Percentiles rank a stretch among this genome's conserved stretches.
Evolutionary conservation across 1,140 invertebrate genomes (phyloP).

Genomic region (Myzus persicae): DNA sequence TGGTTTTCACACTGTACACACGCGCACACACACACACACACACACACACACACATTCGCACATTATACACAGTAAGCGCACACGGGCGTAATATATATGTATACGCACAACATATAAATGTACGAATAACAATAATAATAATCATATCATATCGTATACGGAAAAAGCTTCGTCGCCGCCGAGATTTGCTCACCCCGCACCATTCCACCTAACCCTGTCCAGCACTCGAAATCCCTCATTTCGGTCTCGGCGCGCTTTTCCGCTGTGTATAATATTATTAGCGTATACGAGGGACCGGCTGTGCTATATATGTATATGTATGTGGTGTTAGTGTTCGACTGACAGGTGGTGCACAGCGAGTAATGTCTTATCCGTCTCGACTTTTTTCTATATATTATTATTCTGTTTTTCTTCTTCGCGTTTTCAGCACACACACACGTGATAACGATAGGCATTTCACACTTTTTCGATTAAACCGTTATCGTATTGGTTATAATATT

Average conservation of each 20-base stretch:
- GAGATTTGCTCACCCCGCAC: background rate
- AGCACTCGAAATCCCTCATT: background rate
- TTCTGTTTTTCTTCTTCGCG: too few species aligned
- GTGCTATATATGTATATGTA: background rate
- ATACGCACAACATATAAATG: background rate
- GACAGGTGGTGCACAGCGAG: background rate
- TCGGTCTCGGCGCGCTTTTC: background rate
- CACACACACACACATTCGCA: background rate
- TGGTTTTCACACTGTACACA: background rate
- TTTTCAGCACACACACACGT: background rate
- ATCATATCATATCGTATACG: background rate
- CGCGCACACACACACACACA: background rate
- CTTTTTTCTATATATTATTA: background rate
- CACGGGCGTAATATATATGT: background rate
- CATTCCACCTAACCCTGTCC: background rate
- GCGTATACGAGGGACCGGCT: background rate
- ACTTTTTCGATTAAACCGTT: background rate
- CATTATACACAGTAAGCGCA: background rate
- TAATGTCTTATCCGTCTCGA: background rate
- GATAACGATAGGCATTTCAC: background rate
- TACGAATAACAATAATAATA: conserved; percentile 14
- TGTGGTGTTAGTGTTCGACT: background rate
- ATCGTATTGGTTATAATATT: background rate
- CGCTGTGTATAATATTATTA: conserved; percentile 5
- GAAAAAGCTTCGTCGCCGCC: background rate